A percentile compares a stretch with the other conserved stretches of the same genome.
phyloP scores from a whole-genome alignment of 2,888 invertebrate genomes.

The Melikaiella ostensackeni region DNA sequence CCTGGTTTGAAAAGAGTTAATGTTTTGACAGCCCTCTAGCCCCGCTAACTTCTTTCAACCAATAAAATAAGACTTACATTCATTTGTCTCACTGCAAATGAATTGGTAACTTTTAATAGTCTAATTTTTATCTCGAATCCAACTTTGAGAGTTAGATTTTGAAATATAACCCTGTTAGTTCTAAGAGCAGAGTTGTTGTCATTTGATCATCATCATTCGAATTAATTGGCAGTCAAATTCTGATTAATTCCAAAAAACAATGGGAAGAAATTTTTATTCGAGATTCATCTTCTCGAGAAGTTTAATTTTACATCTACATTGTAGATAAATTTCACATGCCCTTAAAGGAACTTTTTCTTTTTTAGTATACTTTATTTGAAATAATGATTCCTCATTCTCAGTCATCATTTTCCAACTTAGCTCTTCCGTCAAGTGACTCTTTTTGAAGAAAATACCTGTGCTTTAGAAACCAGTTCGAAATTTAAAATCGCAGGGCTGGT shows the following conservation, averaged over 20 bases:
- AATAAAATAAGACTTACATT: too few relatives aligned
- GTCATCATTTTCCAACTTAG: neutral
- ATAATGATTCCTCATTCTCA: neutral
- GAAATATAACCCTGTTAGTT: too few relatives aligned
- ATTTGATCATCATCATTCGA: neutral
- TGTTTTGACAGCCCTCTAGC: too few relatives aligned
- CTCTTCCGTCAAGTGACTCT: neutral
- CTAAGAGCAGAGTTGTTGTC: slow-evolving; percentile 5
- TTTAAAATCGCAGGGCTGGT: neutral
- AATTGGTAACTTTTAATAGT: too few relatives aligned
- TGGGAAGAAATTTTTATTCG: neutral
- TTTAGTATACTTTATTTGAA: neutral
- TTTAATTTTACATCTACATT: neutral
- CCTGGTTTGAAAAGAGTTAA: too few relatives aligned
- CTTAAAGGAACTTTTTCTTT: neutral
- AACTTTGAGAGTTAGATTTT: too few relatives aligned
- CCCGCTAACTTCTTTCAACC: too few relatives aligned
- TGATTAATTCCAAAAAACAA: neutral
- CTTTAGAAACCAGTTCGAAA: neutral
- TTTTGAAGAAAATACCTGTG: neutral
- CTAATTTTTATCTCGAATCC: too few relatives aligned
- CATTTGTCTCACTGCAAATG: too few relatives aligned
- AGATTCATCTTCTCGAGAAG: neutral
- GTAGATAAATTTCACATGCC: neutral
- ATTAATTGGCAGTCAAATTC: neutral